Base-by-base conservation (phyloP, 2,888 invertebrate genomes). In the Stratiomys singularior region DNA sequence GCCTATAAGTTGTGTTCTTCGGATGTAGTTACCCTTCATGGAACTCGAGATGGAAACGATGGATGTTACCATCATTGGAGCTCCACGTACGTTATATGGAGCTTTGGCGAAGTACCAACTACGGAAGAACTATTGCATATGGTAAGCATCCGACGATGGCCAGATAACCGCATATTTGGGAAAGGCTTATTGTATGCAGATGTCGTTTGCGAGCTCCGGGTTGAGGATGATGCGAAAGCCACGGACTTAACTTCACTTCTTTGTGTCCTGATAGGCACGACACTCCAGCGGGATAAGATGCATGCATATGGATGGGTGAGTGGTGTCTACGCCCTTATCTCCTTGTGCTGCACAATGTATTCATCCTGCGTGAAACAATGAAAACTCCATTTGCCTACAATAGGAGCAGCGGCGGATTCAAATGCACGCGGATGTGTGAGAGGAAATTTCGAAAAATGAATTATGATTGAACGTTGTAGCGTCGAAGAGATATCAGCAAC, bases 371-470 rank as follows among this genome's bases (percentile, higher is more conserved):
- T 47, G 47, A 69, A 69, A 69, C 69, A 69, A 69, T 69, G 69
- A 47, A 47, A 47, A 5, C 47, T 18, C 69, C 47, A 69, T 46
- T 69, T 69, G 69, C 46, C 27, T 69, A 69, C 69, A 69, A 69
- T 69, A 47, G 47, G 21, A 69, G 9, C 23, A 69, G 46, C 46
- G 47, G 47, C 69, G 69, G 69, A 69, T 69, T 30, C 69, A 15
- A 46, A 46, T 37, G 37, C 1, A 25, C 46, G 9, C 25, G 47
- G 69, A 69, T 69, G 69, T 47, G 25, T 37, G 69, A 69, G 44
- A 74, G 74, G 74, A 74, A 74, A 74, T 74, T 74, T 74, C 74
- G 74, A 74, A 74, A 74, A 74, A 74, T 74, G 74, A 74, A 74
- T 74, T 74, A 74, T 60, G 74, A 60, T 60, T 37, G 52, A 23